Evolutionary conservation across 2,113 vertebrate genomes (phyloP), one percentile per base, ranked within the genome.

Genomic region (Aramus guarauna): DNA sequence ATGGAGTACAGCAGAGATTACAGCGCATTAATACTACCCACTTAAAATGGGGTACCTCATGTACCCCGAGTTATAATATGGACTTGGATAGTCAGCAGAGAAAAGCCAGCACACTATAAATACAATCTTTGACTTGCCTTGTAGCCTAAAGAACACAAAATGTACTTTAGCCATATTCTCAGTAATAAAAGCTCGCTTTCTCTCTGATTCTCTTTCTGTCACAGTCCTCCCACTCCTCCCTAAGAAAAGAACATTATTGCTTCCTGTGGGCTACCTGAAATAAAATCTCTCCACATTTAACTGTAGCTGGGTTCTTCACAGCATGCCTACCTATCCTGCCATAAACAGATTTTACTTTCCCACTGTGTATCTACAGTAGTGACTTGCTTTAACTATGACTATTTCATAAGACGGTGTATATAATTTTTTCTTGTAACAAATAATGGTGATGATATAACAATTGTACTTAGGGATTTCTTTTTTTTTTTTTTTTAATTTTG

Each of bases 211-310:
- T 82, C 16, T 80, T 81, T 66, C 62, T 91, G 37, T 47, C 48
- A 83, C 26, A 58, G 50, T 78, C 45, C 43, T 96, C 53, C 29
- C 56, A 69, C 47, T 95, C 56, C 13, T 69, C 59, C 15, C 21
- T 41, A 68, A 93, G 77, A 92, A 95, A 88, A 85, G 62, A 93
- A 52, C 19, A 64, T 91, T 74, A 84, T 81, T 90, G 59, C 30
- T 78, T 94, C 69, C 84, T 67, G 32, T 67, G 56, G 24, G 7
- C 39, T 84, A 72, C 45, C 83, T 93, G 62, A 88, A 93, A 88
- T 85, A 84, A 96, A 95, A 89, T 11, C 21, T 50, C 19, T 85
- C 52, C 37, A 53, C 21, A 50, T 64, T 79, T 81, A 91, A 69
- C 19, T 52, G n/a, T 50, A 80, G 20, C 55, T 74, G 29, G 6